Conservation (phyloP, 1,140 invertebrate species). For the Apis mellifera region Amel_HAv3.1 CM009938.2:4580001-4580500, state of each 20-base stretch:
- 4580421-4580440: constrained; percentile 43
- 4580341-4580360: not conserved
- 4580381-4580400: constrained; percentile 29
- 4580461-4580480: constrained; percentile 10
- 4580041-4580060: not conserved
- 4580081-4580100: too few species aligned
- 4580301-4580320: not conserved
- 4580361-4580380: constrained; percentile 12
- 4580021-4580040: not conserved
- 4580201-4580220: not conserved
- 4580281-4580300: constrained; percentile 35
- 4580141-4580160: not conserved
- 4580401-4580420: constrained; percentile 35
- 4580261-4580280: not conserved
- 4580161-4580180: too few species aligned
- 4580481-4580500: not conserved
- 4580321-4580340: constrained; percentile 25
- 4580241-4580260: not conserved
- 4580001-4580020: not conserved
- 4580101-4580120: too few species aligned
- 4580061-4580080: not conserved
- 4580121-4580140: not conserved
- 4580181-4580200: not conserved
- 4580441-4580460: constrained; percentile 15
- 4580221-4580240: not conserved